phyloP scores from a whole-genome alignment of 2,888 invertebrate species.

The Polymixis flavicincta region DNA sequence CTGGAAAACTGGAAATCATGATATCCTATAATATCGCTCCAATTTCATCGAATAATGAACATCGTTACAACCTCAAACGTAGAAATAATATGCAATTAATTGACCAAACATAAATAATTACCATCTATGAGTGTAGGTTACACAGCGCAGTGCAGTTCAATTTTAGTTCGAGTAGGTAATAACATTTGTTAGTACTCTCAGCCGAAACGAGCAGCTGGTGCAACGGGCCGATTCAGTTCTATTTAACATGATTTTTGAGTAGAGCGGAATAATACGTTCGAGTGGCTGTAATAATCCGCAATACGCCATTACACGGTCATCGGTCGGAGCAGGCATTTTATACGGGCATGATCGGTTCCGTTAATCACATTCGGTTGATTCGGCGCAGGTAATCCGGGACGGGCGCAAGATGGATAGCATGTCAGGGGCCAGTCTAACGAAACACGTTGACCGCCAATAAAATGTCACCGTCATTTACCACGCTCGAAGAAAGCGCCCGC shows the following conservation, averaged over 20 bases:
- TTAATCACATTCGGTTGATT: constrained; percentile 77
- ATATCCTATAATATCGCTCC: constrained; percentile 21
- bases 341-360: constrained; percentile 72
- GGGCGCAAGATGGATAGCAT: constrained; percentile 74
- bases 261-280: constrained; percentile 52
- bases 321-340: constrained; percentile 69
- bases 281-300: constrained; percentile 64
- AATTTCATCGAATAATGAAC: constrained; percentile 29
- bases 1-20: constrained; percentile 24
- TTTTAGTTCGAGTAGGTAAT: constrained; percentile 31
- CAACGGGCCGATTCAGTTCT: constrained; percentile 32
- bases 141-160: constrained; percentile 31
- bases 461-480: constrained; percentile 64
- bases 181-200: constrained; percentile 38
- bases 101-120: constrained; percentile 45
- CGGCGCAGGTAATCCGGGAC: constrained; percentile 71
- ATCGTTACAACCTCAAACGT: constrained; percentile 20
- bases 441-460: constrained; percentile 65
- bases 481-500: constrained; percentile 52
- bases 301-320: constrained; percentile 66
- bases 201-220: constrained; percentile 31
- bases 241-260: constrained; percentile 60
- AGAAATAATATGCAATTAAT: constrained; percentile 29
- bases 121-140: constrained; percentile 27
- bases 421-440: constrained; percentile 67